Base-by-base conservation (phyloP, 2,888 invertebrate species). In the Hydropsyche betteni region DNA sequence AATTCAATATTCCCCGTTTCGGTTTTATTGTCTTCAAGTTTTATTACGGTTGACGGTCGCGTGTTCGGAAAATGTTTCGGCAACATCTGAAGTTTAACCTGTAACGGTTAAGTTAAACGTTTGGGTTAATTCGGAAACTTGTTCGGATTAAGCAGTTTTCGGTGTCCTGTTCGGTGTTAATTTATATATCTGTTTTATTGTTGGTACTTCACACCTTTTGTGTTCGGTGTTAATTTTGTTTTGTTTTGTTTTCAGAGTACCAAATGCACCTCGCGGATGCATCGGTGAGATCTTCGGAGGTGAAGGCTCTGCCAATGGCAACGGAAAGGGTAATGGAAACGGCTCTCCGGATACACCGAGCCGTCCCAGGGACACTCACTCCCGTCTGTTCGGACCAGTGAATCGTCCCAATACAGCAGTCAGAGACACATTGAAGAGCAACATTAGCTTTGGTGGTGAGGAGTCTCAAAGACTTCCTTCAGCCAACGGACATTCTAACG, bases 381-480 rank as follows among this genome's bases (percentile, higher is more conserved):
- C 89, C 81, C 85, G 90, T 77, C 88, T 90, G 80, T 90, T 90
- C 81, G 90, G 90, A 81, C 85, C 84, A 76, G 86, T 85, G 83
- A 85, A 85, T 81, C 83, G 87, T 78, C 87, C 86, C 79, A 84
- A 86, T 72, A 82, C 83, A 87, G 75, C 87, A 88, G 87, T 86
- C 88, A 90, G 89, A 80, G 88, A 90, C 84, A 88, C 88, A 79
- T 88, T 88, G 83, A 88, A 89, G 84, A 90, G 90, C 85, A 86
- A 88, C 86, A 89, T 89, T 80, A 86, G 88, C 82, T 88, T 90
- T 81, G 88, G 88, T 61, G 87, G 87, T 80, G 83, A 83, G 58
- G 80, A 79, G 75, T 83, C 84, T 53, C 80, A 75, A 36, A 78
- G 83, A 64, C 84, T 85, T 80, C 85, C 86, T 36, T 50, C 69